Evolutionary conservation across 2,888 invertebrate species (phyloP).

Genomic region (Polyploca ridens): DNA sequence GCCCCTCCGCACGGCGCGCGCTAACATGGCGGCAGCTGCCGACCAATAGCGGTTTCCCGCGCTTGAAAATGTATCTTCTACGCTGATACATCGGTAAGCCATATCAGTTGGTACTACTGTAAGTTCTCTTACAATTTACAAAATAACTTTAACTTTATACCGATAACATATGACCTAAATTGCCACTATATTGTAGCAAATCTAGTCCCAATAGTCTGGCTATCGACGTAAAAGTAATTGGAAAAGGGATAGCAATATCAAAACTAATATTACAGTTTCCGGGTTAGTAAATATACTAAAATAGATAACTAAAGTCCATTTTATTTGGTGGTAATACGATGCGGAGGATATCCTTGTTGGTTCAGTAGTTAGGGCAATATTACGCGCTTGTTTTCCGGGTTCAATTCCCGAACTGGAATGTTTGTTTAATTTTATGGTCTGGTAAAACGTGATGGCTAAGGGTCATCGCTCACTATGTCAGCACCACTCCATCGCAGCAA

Average conservation of each 20-base stretch:
- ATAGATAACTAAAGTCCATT: background rate
- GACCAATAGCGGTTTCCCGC: too few relatives aligned
- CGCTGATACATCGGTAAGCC: too few relatives aligned
- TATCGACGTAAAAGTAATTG: background rate
- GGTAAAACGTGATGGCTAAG: background rate
- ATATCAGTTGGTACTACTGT: too few relatives aligned
- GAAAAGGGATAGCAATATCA: background rate
- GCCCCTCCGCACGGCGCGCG: too few relatives aligned
- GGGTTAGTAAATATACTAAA: background rate
- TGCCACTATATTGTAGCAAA: background rate
- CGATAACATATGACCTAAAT: background rate
- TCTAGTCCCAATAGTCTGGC: background rate
- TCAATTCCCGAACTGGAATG: conserved; percentile 31
- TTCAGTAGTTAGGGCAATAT: conserved; percentile 9
- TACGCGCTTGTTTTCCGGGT: conserved; percentile 31
- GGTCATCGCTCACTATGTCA: too few relatives aligned
- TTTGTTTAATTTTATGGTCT: conserved; percentile 24
- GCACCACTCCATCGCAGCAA: too few relatives aligned
- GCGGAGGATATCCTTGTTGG: conserved; percentile 12
- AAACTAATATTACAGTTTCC: background rate
- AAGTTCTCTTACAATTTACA: too few relatives aligned
- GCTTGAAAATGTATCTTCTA: too few relatives aligned
- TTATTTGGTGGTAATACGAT: background rate
- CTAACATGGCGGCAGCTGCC: too few relatives aligned
- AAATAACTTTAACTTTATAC: background rate